phyloP scores from a whole-genome alignment of 2,888 invertebrate genomes.

The Drosophila longiperda region DNA sequence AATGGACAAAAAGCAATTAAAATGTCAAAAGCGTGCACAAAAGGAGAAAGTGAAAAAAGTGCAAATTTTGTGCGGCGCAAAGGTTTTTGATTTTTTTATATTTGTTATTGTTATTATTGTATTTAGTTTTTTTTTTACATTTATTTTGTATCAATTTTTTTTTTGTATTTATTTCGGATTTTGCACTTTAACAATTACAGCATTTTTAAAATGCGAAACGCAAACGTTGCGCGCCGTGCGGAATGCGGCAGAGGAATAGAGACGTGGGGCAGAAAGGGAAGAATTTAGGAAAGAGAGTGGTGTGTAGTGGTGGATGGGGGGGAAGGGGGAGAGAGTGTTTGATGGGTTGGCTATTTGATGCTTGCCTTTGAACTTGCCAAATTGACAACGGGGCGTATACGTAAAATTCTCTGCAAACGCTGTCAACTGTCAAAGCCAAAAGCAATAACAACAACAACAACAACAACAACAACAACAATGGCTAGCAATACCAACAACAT shows the following conservation, averaged over 20 bases:
- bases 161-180: constrained; percentile 31
- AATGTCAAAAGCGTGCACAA: constrained; percentile 81
- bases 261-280: not conserved
- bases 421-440: constrained; percentile 25
- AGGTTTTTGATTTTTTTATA: constrained; percentile 25
- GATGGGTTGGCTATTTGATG: constrained; percentile 1
- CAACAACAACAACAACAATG: constrained; percentile 3
- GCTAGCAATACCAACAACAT: constrained; percentile 10
- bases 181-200: constrained; percentile 59
- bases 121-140: constrained; percentile 11
- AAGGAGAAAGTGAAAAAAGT: constrained; percentile 78
- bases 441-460: constrained; percentile 7
- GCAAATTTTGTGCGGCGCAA: constrained; percentile 63
- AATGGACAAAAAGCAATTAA: constrained; percentile 78
- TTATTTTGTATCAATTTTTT: constrained; percentile 15
- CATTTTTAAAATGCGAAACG: constrained; percentile 45
- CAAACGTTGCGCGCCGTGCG: not conserved
- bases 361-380: constrained; percentile 58
- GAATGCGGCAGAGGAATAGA: not conserved
- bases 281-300: too few species aligned
- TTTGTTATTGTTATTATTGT: constrained; percentile 13
- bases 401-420: constrained; percentile 46
- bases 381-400: constrained; percentile 42
- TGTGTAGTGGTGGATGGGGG: too few species aligned
- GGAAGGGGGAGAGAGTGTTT: not conserved